These are phyloP conservation scores for Semicossyphus pulcher DNA, from an alignment of 2,113 vertebrate genomes.

Conservation along the genomic window DNA sequence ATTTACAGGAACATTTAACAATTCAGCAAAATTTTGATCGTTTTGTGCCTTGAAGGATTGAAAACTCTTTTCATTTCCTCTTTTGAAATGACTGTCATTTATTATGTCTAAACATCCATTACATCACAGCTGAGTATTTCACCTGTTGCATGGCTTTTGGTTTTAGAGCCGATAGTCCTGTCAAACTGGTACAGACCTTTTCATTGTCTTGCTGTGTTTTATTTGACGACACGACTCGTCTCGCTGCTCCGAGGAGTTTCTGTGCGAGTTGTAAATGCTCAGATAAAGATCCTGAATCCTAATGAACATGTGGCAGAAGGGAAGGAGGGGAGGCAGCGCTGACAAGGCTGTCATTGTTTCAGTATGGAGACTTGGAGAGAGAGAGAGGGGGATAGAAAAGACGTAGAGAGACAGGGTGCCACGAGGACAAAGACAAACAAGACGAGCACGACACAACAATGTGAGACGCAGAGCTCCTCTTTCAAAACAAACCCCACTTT, in stretches of 20 bases:
- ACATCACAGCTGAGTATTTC: background rate
- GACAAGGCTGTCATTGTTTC: conserved; percentile 78
- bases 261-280: background rate
- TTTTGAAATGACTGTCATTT: background rate
- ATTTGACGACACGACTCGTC: background rate
- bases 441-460: conserved; percentile 29
- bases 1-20: no score
- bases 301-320: conserved; percentile 64
- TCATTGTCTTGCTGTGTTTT: background rate
- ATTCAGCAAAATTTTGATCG: no score
- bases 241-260: background rate
- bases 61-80: conserved; percentile 10
- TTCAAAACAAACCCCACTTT: conserved; percentile 62
- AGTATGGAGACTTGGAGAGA: conserved; percentile 22
- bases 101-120: background rate
- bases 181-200: background rate
- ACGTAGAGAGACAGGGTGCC: conserved; percentile 14
- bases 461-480: conserved; percentile 44
- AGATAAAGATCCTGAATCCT: conserved; percentile 69
- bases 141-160: background rate
- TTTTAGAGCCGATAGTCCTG: conserved; percentile 1
- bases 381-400: background rate
- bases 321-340: conserved; percentile 42
- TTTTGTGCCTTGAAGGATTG: conserved; percentile 17
- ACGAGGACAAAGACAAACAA: conserved; percentile 33